Percentiles rank a stretch among this genome's conserved stretches.
These are phyloP conservation scores for Ormyrus thymus DNA, from an alignment of 2,888 invertebrate genomes.

Conservation along the genomic window DNA sequence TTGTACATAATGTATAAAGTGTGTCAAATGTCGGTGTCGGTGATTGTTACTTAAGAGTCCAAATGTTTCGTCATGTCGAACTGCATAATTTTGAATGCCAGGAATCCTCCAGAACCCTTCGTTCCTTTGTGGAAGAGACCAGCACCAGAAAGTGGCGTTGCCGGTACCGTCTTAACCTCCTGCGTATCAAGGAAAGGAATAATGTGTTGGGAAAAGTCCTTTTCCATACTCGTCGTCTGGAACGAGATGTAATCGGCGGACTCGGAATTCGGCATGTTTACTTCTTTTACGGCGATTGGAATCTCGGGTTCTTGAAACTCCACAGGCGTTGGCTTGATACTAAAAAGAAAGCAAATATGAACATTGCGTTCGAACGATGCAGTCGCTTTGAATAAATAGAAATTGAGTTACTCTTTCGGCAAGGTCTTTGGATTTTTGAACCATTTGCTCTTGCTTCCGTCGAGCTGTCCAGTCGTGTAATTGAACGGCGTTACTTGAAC, in stretches of 20 bases:
- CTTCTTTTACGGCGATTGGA: neutral
- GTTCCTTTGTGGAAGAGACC: conserved; percentile 14
- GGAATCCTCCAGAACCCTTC: conserved; percentile 13
- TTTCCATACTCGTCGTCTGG: conserved; percentile 1
- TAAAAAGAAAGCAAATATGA: neutral
- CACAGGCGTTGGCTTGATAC: neutral
- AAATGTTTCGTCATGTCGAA: neutral
- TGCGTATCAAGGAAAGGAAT: conserved; percentile 20
- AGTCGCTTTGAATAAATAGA: no score
- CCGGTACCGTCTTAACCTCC: neutral
- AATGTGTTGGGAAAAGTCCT: conserved; percentile 14
- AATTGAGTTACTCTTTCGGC: neutral
- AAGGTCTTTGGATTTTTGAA: neutral
- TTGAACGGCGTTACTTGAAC: neutral
- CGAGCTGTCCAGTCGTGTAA: neutral
- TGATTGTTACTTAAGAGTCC: no score
- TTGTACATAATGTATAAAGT: no score
- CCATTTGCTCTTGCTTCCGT: neutral
- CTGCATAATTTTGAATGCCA: conserved; percentile 12
- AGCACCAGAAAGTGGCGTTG: conserved; percentile 10
- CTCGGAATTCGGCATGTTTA: neutral
- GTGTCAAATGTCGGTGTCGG: no score
- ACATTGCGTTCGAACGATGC: no score
- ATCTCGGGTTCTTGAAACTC: neutral
- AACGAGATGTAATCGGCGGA: neutral